These are phyloP conservation scores for Picus viridis DNA, from an alignment of 2,797 vertebrate genomes.

Conservation along the genomic window DNA sequence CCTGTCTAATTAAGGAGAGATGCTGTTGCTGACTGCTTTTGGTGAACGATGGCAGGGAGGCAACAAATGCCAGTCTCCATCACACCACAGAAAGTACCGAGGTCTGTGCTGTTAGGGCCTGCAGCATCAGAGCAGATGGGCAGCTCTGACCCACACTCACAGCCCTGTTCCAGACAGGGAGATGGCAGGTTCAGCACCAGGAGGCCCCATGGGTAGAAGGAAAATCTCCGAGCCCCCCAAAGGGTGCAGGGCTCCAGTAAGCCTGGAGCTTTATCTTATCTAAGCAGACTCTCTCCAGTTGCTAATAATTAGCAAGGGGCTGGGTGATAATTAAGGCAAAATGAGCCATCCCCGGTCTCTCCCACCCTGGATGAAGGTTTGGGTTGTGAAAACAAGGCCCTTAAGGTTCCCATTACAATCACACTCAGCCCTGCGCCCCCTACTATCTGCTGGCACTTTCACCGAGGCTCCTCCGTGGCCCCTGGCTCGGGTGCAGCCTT, in stretches of 20 bases:
- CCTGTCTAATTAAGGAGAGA: constrained; percentile 60
- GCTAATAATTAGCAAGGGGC: constrained; percentile 31
- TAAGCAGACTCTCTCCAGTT: constrained; percentile 6
- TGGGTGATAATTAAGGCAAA: constrained; percentile 52
- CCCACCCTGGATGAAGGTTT: background rate
- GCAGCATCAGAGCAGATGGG: background rate
- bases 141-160: background rate
- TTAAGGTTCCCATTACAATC: background rate
- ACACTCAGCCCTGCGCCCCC: background rate
- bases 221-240: background rate
- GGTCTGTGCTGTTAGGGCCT: background rate
- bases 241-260: background rate
- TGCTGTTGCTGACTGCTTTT: constrained; percentile 22
- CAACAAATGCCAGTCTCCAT: background rate
- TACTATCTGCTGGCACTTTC: background rate
- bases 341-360: background rate
- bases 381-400: background rate
- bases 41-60: background rate
- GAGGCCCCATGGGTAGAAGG: background rate
- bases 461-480: accelerated
- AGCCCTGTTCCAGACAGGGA: accelerated
- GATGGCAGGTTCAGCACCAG: background rate
- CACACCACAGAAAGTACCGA: background rate
- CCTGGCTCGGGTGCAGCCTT: background rate
- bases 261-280: constrained; percentile 22